Evolutionary conservation across 2,113 vertebrate species (phyloP), one percentile per base, ranked within the genome.

Genomic region (Hypanus sabinus): DNA sequence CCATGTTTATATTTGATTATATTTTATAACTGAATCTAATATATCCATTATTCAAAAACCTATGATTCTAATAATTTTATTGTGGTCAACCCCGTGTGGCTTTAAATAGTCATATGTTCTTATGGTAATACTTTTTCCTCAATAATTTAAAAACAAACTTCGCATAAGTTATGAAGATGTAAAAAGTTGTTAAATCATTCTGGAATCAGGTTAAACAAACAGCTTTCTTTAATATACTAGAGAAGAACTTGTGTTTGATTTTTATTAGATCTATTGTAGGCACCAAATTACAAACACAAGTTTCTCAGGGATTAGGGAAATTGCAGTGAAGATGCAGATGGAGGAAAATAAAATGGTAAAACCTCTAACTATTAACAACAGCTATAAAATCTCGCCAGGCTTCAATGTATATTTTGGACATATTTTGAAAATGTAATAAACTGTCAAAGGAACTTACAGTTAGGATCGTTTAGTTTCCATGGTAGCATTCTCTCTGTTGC

Each of bases 381-480:
- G 4, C 46, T 6, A 36, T 9, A 88, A 85, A 36, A 81, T 81
- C 38, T 22, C 33, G 38, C 9, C 55, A 57, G 57, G 22, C 18
- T 73, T 24, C 71, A 38, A 81, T 18, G 20, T 27, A 38, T 33
- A 92, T 92, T 20, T 68, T 70, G n/a, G 9, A 38, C 38, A 38
- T 71, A 55, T 27, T 46, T 14, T 46, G 6, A 73, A 55, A 18
- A 73, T 68, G 5, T 73, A 93, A 46, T 73, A 22, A 93, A 38
- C 55, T 57, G 11, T 55, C 33, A 75, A 96, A 96, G 95, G 94
- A 95, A 95, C 99, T 98, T 96, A 99, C 98, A 99, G 97, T 96
- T 99, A 93, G 99, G 98, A 96, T 99, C 98, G 85, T 96, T 97
- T 94, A 98, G 96, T 96, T 98, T 98, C 99, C 98, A 99, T 57